These are phyloP conservation scores for Nomada lathburiana DNA, from an alignment of 2,888 invertebrate genomes.

Conservation along the genomic window DNA sequence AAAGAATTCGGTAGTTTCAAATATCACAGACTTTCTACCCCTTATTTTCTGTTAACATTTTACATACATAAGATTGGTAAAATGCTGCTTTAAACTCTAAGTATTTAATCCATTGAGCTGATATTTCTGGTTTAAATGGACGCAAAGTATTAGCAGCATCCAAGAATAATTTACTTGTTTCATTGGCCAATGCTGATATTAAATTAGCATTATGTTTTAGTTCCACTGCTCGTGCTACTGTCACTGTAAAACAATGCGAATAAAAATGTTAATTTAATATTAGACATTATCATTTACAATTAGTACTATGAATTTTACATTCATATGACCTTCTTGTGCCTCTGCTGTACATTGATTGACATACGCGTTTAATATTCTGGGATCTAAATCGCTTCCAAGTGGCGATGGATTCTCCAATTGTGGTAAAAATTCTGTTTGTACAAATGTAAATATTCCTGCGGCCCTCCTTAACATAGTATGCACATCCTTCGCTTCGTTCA, in stretches of 20 bases:
- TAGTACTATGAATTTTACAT: conserved; percentile 1
- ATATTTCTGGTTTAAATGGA: conserved; percentile 84
- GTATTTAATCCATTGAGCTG: conserved; percentile 87
- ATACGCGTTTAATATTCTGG: conserved; percentile 86
- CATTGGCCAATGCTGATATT: conserved; percentile 87
- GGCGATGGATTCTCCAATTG: conserved; percentile 80
- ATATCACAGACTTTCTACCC: neutral
- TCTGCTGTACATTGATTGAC: conserved; percentile 88
- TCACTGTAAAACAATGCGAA: conserved; percentile 80
- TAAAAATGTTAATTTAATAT: conserved; percentile 12
- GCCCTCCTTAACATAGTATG: conserved; percentile 87
- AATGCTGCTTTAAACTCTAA: conserved; percentile 87
- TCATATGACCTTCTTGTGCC: conserved; percentile 86
- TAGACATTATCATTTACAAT: neutral
- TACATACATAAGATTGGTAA: conserved; percentile 87
- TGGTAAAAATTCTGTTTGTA: conserved; percentile 85
- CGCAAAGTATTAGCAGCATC: conserved; percentile 86
- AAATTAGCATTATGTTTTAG: conserved; percentile 87
- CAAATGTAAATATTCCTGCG: conserved; percentile 87
- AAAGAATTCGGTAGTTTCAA: neutral
- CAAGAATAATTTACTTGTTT: conserved; percentile 87
- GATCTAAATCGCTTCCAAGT: conserved; percentile 86
- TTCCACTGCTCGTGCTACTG: conserved; percentile 88
- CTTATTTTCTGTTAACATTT: neutral
- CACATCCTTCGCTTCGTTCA: conserved; percentile 88